Evolutionary conservation across 2,888 invertebrate genomes (phyloP).

Genomic region (Drosophila paranaensis): DNA sequence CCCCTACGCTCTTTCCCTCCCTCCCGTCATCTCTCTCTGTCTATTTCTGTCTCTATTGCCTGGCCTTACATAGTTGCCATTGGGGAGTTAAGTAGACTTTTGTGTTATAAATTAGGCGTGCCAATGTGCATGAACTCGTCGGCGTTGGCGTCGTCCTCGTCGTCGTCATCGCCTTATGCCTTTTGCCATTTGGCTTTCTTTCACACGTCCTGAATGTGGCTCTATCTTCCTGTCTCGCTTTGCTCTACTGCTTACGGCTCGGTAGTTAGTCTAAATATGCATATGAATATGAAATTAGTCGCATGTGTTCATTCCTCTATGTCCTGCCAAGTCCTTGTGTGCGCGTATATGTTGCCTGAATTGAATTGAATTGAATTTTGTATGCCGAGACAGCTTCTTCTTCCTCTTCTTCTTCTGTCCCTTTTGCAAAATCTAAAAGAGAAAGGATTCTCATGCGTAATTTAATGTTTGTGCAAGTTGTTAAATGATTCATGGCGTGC

Average conservation of each 20-base stretch:
- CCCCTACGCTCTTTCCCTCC: neutral
- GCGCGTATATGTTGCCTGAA: slow-evolving; percentile 15
- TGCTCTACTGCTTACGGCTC: slow-evolving; percentile 40
- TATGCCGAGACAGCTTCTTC: slow-evolving; percentile 34
- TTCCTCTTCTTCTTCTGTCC: slow-evolving; percentile 1
- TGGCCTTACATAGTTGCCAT: slow-evolving; percentile 40
- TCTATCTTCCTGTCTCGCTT: neutral
- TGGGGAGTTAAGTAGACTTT: slow-evolving; percentile 76
- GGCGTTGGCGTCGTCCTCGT: slow-evolving; percentile 18
- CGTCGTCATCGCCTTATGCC: slow-evolving; percentile 11
- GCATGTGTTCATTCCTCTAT: slow-evolving; percentile 62
- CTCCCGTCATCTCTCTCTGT: no score
- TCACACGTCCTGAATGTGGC: slow-evolving; percentile 12
- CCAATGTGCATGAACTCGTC: slow-evolving; percentile 63
- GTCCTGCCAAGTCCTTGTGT: slow-evolving; percentile 15
- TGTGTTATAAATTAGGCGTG: slow-evolving; percentile 77
- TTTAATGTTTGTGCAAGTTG: slow-evolving; percentile 69
- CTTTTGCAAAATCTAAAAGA: slow-evolving; percentile 21
- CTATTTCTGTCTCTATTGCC: neutral
- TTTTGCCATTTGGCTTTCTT: slow-evolving; percentile 29
- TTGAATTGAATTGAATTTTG: slow-evolving; percentile 63
- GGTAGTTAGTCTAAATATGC: slow-evolving; percentile 76
- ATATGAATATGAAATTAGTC: slow-evolving; percentile 76
- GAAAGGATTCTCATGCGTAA: slow-evolving; percentile 64
- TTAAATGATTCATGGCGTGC: slow-evolving; percentile 66